A percentile compares a stretch with the other conserved stretches of the same genome.
These are phyloP conservation scores for Drosophila littoralis DNA, from an alignment of 1,140 invertebrate genomes.

Conservation along the genomic window DNA sequence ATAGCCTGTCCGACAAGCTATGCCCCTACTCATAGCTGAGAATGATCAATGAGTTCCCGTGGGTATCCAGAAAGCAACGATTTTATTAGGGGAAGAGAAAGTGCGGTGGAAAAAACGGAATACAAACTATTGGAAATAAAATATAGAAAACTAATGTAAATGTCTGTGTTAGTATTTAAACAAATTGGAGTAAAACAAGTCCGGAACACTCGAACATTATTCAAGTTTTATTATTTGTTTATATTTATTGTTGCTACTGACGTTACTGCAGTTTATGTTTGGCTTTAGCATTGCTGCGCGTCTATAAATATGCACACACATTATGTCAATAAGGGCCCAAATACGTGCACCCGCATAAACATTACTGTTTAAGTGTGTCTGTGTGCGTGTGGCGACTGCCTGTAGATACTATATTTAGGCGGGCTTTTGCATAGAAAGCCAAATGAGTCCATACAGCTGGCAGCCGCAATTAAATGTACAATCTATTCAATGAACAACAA, in stretches of 20 bases:
- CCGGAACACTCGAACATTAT: not conserved
- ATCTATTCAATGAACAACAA: conserved; percentile 24
- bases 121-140: too few species aligned
- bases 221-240: conserved; percentile 18
- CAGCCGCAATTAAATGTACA: conserved; percentile 41
- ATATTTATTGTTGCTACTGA: conserved; percentile 10
- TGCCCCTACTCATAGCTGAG: too few species aligned
- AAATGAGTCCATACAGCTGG: conserved; percentile 1
- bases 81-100: too few species aligned
- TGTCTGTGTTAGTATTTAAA: not conserved
- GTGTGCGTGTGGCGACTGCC: not conserved
- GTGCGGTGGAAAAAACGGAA: too few species aligned
- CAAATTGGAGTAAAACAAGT: not conserved
- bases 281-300: conserved; percentile 20
- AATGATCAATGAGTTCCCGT: too few species aligned
- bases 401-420: not conserved
- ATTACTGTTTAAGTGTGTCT: conserved; percentile 40
- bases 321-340: conserved; percentile 61
- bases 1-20: too few species aligned
- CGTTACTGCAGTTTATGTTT: conserved; percentile 41
- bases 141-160: too few species aligned
- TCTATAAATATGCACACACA: conserved; percentile 47
- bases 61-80: too few species aligned
- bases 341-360: conserved; percentile 48
- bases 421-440: not conserved